These are phyloP conservation scores for Lynx canadensis DNA, from an alignment of 2,113 vertebrate species.

Conservation along the genomic window DNA sequence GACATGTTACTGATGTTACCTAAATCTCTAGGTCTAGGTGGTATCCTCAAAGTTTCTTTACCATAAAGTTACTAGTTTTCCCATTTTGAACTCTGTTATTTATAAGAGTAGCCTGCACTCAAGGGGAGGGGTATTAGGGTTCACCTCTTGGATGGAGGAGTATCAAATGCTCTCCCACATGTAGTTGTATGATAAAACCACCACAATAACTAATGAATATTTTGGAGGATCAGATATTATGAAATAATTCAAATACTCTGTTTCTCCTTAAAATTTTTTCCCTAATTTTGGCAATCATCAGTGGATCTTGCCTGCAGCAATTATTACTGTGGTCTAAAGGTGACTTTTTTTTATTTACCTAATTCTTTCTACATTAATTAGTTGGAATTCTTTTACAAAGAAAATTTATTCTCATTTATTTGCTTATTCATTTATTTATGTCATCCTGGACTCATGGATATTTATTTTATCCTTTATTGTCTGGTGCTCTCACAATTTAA, in stretches of 20 bases:
- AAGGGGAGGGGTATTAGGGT: background rate
- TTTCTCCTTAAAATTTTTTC: background rate
- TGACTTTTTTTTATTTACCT: background rate
- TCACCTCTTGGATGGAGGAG: background rate
- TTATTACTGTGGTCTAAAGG: background rate
- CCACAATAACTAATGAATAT: background rate
- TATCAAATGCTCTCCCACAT: background rate
- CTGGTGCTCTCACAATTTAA: background rate
- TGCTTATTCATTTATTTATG: background rate
- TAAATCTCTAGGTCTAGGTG: background rate
- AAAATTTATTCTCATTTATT: background rate
- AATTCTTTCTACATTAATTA: background rate
- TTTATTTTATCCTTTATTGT: background rate
- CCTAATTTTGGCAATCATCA: background rate
- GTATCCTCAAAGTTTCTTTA: background rate
- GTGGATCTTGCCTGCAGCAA: background rate
- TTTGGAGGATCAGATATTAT: background rate
- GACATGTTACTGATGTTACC: background rate
- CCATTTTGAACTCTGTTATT: background rate
- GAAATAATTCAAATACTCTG: background rate
- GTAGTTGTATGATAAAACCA: background rate
- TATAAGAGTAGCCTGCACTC: background rate
- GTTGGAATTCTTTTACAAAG: background rate
- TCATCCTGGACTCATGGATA: background rate
- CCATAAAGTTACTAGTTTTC: background rate